Evolutionary conservation across 2,113 vertebrate genomes (phyloP).

Genomic region (Percina caprodes): DNA sequence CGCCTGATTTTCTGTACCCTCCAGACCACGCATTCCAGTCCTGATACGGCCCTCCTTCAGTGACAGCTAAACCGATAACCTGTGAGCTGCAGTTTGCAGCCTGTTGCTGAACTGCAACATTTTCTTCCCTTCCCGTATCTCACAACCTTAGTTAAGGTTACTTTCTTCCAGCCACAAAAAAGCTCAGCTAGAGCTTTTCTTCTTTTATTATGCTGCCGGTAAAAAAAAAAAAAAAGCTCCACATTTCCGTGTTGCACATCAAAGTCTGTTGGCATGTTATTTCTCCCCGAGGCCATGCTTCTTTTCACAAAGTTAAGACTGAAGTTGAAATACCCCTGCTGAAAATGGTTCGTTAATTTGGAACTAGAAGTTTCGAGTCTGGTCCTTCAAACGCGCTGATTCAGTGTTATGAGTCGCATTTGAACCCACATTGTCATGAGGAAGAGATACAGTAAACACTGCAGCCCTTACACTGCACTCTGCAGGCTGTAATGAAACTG

Average conservation of each 20-base stretch:
- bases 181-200: conserved; percentile 21
- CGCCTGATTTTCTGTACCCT: conserved; percentile 15
- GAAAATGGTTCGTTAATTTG: conserved; percentile 18
- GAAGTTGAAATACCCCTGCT: background rate
- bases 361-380: background rate
- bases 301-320: conserved; percentile 25
- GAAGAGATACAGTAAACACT: conserved; percentile 14
- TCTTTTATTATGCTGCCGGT: conserved; percentile 30
- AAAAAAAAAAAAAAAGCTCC: conserved; percentile 14
- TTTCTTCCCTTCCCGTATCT: conserved; percentile 9
- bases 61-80: conserved; percentile 21
- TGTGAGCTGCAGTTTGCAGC: conserved; percentile 12
- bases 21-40: conserved; percentile 11
- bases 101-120: conserved; percentile 16
- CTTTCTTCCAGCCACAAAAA: conserved; percentile 4
- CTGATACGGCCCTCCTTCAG: conserved; percentile 11
- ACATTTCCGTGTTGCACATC: conserved; percentile 55
- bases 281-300: conserved; percentile 41
- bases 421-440: conserved; percentile 3
- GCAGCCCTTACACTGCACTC: conserved; percentile 6
- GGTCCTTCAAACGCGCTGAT: background rate
- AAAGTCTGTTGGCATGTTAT: conserved; percentile 45
- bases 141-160: conserved; percentile 14
- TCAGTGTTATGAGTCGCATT: conserved; percentile 18
- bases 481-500: conserved; percentile 53